A percentile compares a stretch with the other conserved stretches of the same genome.
phyloP scores from a whole-genome alignment of 2,797 vertebrate species.

The Pterois miles region DNA sequence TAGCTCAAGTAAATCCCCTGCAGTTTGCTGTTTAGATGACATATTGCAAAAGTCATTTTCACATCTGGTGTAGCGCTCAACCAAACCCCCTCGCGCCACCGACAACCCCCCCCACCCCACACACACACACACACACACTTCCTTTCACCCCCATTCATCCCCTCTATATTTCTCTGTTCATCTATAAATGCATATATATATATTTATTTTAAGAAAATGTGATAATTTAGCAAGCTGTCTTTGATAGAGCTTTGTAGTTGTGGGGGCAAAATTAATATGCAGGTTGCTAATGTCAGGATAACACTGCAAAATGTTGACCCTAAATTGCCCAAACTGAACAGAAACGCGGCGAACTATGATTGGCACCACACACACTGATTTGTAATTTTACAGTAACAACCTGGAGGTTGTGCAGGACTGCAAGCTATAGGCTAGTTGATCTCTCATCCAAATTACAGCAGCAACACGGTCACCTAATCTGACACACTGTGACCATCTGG shows the following conservation, averaged over 20 bases:
- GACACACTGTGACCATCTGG: background rate
- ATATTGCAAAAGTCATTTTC: constrained; percentile 82
- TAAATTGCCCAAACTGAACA: background rate
- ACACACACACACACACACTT: constrained; percentile 5
- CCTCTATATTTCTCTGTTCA: background rate
- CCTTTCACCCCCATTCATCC: constrained; percentile 4
- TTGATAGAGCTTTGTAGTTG: constrained; percentile 7
- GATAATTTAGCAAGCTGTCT: background rate
- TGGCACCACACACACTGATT: background rate
- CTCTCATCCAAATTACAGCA: background rate
- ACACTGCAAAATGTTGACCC: background rate
- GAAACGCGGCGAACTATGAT: background rate
- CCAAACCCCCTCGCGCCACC: constrained; percentile 36
- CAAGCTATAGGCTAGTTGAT: background rate
- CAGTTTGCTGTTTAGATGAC: constrained; percentile 78
- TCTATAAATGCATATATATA: background rate
- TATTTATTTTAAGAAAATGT: background rate
- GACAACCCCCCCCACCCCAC: constrained; percentile 44
- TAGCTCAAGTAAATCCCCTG: constrained; percentile 63
- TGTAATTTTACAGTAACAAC: background rate
- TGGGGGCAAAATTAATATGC: background rate
- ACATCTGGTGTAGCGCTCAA: constrained; percentile 82
- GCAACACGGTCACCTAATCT: background rate
- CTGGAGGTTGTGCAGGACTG: background rate
- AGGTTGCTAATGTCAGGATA: background rate